Conservation (phyloP, 2,888 invertebrate species). For the Pollenia griseotomentosa region DNA sequence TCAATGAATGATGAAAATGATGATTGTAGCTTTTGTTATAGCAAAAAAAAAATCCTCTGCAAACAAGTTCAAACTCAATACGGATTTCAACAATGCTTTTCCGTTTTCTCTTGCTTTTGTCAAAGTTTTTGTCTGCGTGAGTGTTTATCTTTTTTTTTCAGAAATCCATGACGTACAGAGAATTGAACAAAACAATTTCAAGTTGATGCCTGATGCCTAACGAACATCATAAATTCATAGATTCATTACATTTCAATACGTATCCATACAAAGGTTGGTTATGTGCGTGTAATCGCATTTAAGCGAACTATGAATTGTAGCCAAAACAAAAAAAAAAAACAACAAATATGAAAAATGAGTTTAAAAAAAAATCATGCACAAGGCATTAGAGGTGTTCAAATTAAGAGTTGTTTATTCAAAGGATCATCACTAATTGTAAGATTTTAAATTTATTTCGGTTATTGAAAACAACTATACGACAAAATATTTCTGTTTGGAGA, state of each 20-base stretch:
- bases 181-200: conserved; percentile 20
- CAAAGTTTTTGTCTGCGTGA: too few relatives aligned
- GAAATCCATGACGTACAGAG: conserved; percentile 1
- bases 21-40: not conserved
- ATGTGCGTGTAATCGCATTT: conserved; percentile 23
- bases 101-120: not conserved
- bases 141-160: not conserved
- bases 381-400: too few relatives aligned
- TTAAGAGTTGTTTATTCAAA: too few relatives aligned
- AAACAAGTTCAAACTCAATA: conserved; percentile 32
- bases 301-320: not conserved
- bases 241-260: conserved; percentile 34
- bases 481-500: too few relatives aligned
- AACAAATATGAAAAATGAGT: not conserved
- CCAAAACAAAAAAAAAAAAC: not conserved
- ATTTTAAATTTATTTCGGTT: too few relatives aligned
- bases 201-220: conserved; percentile 12
- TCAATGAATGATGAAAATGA: not conserved
- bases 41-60: not conserved
- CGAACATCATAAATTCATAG: conserved; percentile 29
- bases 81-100: not conserved
- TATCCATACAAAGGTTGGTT: conserved; percentile 23
- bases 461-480: too few relatives aligned
- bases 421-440: too few relatives aligned
- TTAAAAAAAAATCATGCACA: too few relatives aligned